Conservation (phyloP, 2,888 invertebrate species). For the Dolichopus griseipennis region DNA sequence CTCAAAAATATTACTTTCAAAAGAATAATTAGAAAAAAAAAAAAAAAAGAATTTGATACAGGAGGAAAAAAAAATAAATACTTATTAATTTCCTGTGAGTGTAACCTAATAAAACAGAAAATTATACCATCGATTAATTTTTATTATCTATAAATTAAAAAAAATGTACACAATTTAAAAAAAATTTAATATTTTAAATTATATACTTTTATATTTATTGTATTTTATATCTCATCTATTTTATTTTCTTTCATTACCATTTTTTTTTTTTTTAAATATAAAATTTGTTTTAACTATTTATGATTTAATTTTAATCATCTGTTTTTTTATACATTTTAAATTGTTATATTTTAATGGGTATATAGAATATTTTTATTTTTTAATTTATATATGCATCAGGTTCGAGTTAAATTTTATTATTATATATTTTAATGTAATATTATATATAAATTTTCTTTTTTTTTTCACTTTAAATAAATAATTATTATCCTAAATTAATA, state of each 20-base stretch:
- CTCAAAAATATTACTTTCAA: no score
- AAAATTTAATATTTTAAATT: no score
- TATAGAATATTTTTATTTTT: not conserved
- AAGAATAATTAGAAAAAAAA: no score
- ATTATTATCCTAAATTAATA: not conserved
- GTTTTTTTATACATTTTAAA: not conserved
- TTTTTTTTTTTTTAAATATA: not conserved
- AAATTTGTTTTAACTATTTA: not conserved
- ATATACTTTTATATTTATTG: no score
- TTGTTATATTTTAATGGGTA: not conserved
- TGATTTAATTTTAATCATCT: not conserved
- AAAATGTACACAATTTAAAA: no score
- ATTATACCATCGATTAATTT: not conserved
- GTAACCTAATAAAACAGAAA: not conserved
- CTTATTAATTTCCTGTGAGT: no score
- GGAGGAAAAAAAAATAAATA: no score
- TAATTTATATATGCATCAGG: not conserved
- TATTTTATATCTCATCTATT: not conserved
- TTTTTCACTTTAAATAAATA: not conserved
- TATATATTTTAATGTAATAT: not conserved
- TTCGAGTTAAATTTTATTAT: not conserved
- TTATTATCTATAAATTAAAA: not conserved
- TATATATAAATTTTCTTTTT: not conserved
- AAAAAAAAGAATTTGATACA: no score
- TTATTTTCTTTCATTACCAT: not conserved